Base-by-base conservation (phyloP, 2,888 invertebrate genomes). In the Apotomis capreana region DNA sequence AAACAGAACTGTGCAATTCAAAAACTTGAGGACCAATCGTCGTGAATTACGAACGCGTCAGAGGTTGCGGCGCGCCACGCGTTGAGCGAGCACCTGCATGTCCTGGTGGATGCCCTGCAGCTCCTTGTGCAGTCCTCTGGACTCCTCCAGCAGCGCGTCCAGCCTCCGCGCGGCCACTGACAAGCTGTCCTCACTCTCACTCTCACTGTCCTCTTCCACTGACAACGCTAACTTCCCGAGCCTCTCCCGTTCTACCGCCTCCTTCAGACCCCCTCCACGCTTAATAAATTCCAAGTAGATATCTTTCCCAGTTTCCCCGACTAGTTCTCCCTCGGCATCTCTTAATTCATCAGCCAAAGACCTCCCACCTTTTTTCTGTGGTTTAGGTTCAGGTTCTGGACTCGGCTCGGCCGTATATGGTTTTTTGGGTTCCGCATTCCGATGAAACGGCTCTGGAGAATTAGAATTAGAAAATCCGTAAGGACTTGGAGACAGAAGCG, bases 81-180 rank as follows among this genome's bases (percentile, higher is more conserved):
- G 92, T 79, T 87, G 87, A 76, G 88, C 90, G 87, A 93, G 92
- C 92, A 94, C 94, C 91, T 94, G 93, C 84, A 94, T 89, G 88
- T 93, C 93, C 74, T 88, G 86, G 78, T 92, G 91, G 81, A 93
- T 93, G 81, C 86, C 91, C 9, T 90, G 89, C 82, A 94, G 84
- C 86, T 92, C 90, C 77, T 82, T 86, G 86, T 92, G 92, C 78
- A 94, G 86, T 70, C 84, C 86, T 36, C 91, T 84, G 9, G 92
- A 91, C 84, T 93, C 93, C 60, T 87, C 89, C 79, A 93, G 86
- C 84, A 94, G 83, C 74, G 87, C 88, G 83, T 90, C 92, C 79
- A 93, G 82, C 58, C 86, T 84, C 67, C 90, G 82, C 77, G 91
- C 90, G 26, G 92, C 92, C 63, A 87, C 85, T 3, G 86, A 78